Evolutionary conservation across 2,888 invertebrate genomes (phyloP), one percentile per base, ranked within the genome.

Genomic region (Lepidochitona cinerea): DNA sequence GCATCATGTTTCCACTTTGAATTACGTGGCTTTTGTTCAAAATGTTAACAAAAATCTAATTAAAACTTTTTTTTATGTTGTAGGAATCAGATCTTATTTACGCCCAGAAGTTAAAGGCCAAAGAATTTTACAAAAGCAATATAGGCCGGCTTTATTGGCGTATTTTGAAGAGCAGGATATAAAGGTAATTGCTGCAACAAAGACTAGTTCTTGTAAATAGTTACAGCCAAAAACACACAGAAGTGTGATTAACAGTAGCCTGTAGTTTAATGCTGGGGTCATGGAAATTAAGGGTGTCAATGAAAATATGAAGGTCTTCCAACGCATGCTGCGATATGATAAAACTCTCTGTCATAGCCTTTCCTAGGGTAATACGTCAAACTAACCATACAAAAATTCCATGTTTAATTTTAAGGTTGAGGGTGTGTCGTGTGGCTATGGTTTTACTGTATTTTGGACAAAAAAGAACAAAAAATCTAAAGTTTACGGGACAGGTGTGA

Each of bases 401-500:
- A 7, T 26, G 6, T 53, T 26, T 68, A 69, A 26, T 52, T 73
- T 77, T 9, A 75, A 88, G 88, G 84, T 83, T 2, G 74, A 81
- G 32, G 71, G 81, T 36, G 79, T 96, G 65, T 94, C 95, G 0
- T 95, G 95, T 87, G 98, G 98, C 0, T 97, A 96, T 91, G 98
- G 98, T 0, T 98, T 97, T 87, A 95, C 97, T 1, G 93, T 95
- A 0, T 87, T 84, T 75, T 77, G 84, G 18, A 84, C 81, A 33
- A 82, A 79, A 73, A 73, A 72, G 29, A 70, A 70, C 18, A 74
- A 78, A 37, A 67, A 77, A 75, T 72, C 76, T 77, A 94, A 94
- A 88, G 91, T 96, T 35, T 96, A 95, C 92, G 98, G 97, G 0
- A 94, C 94, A 33, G 98, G 98, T 0, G 93, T 98, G 54, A 98